These are phyloP conservation scores for Coenobita brevimanus DNA, from an alignment of 1,140 invertebrate genomes.

Conservation along the genomic window DNA sequence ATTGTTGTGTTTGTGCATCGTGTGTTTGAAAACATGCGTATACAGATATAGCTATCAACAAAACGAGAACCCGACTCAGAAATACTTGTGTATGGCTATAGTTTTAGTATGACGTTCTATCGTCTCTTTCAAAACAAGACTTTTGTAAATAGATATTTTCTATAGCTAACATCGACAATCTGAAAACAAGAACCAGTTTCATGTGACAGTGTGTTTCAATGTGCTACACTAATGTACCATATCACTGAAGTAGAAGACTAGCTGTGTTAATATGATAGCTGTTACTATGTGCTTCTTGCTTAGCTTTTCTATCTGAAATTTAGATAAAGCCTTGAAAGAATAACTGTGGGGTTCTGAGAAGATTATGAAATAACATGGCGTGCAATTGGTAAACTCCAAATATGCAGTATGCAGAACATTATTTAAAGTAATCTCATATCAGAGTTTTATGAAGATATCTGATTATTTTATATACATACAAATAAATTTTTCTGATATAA, in stretches of 20 bases:
- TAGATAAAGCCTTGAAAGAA: no score
- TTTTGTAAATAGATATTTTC: slow-evolving; percentile 20
- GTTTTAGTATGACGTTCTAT: background rate
- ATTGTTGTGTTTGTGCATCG: no score
- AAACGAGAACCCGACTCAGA: no score
- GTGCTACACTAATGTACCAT: slow-evolving; percentile 52
- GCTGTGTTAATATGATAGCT: slow-evolving; percentile 48
- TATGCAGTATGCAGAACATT: no score
- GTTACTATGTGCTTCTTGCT: slow-evolving; percentile 53
- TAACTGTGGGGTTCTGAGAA: background rate
- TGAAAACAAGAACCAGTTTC: background rate
- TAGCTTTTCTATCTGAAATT: slow-evolving; percentile 48
- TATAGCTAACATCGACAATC: slow-evolving; percentile 42
- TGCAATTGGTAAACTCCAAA: no score
- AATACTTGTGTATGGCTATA: background rate
- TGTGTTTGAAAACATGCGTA: no score
- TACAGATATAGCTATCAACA: no score
- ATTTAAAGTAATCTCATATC: no score
- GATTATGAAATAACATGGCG: no score
- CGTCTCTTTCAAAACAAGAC: background rate
- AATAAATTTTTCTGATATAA: no score
- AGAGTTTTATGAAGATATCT: no score
- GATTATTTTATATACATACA: no score
- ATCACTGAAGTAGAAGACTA: slow-evolving; percentile 42
- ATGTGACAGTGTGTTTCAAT: slow-evolving; percentile 34